Evolutionary conservation across 2,113 vertebrate species (phyloP), one percentile per base, ranked within the genome.

Genomic region (Chamaea fasciata): DNA sequence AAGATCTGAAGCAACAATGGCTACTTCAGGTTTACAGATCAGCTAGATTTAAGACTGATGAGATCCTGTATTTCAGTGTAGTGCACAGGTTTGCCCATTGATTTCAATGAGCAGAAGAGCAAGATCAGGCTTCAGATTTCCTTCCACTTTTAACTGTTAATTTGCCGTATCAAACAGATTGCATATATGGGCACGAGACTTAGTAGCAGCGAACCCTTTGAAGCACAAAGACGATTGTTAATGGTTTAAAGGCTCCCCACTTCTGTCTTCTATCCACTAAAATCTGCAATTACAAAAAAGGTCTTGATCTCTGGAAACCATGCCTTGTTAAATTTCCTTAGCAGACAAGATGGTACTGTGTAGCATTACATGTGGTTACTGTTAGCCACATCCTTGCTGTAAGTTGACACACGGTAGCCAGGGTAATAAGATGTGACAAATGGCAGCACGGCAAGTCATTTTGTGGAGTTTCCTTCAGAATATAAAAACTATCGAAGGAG

Each of bases 351-450:
- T 82, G 86, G 92, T 83, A 92, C 76, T 91, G 70, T 67, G 81
- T 42, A 94, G 75, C 24, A 41, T 97, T 97, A 95, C 98, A 97
- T 97, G 97, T 97, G 98, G 97, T 98, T 98, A 93, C 96, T 92
- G 97, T 98, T 98, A 98, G 95, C 97, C 96, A 97, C 89, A 96
- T 97, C 96, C 96, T 97, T 94, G 97, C 97, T 98, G 97, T 89
- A 97, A 97, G 90, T 96, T 97, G 97, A 96, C 96, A 97, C 56
- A 82, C 78, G 83, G 93, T 67, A 85, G 82, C 93, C 81, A 94
- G 94, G 94, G 96, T 98, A 98, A 98, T 98, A 88, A 37, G 37
- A 97, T 96, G 92, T 97, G 98, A 98, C 97, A 98, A 91, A 96
- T 80, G 95, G 96, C 96, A 97, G 93, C 93, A 44, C 22, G 83